Conservation (phyloP, 2,888 invertebrate species). For the Ypsolopha scabrella region DNA sequence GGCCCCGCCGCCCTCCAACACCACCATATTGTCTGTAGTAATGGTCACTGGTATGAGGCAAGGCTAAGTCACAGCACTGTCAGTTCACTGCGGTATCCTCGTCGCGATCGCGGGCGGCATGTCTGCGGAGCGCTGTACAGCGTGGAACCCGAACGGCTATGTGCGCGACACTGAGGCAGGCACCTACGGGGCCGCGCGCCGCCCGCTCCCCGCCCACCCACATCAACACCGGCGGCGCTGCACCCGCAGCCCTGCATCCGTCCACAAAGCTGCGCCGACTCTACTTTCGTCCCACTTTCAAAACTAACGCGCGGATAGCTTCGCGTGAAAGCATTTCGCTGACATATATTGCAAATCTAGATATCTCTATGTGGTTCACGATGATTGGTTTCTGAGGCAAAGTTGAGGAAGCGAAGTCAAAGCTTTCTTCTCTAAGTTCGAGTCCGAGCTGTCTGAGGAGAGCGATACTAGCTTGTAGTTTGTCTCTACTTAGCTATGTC, state of each 20-base stretch:
- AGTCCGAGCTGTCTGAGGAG: too few species aligned
- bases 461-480: too few species aligned
- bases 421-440: too few species aligned
- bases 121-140: constrained; percentile 14
- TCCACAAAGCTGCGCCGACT: constrained; percentile 26
- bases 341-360: not conserved
- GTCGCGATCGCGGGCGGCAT: not conserved
- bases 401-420: too few species aligned
- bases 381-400: not conserved
- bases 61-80: not conserved
- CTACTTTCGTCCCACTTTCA: constrained; percentile 50
- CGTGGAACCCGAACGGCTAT: constrained; percentile 48
- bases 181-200: constrained; percentile 37
- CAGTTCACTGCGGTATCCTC: constrained; percentile 1
- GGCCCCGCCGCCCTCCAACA: constrained; percentile 63
- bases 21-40: constrained; percentile 41
- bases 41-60: too few species aligned
- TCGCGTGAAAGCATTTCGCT: constrained; percentile 3
- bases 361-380: not conserved
- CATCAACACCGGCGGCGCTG: constrained; percentile 33
- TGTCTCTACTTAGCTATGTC: too few species aligned
- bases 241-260: constrained; percentile 53
- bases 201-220: constrained; percentile 30
- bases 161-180: constrained; percentile 58
- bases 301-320: constrained; percentile 14